Base-by-base conservation (phyloP, 1,140 invertebrate genomes). In the Drosophila bipectinata region DNA sequence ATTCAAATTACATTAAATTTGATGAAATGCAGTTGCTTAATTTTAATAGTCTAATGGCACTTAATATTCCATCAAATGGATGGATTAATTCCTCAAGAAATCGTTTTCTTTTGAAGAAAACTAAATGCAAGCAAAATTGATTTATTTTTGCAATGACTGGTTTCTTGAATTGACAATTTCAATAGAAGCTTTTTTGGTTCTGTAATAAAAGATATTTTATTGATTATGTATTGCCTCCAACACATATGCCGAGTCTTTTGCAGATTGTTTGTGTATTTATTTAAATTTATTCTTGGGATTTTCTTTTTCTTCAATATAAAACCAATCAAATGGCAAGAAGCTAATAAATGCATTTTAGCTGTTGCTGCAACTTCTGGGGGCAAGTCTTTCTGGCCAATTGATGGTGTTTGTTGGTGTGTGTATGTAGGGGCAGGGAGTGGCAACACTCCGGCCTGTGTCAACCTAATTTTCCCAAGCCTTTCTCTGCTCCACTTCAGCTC, bases 401-500 rank as follows among this genome's bases (percentile, higher is more conserved):
- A 26, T 45, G 15, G 15, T 62, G 26, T 56, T 32, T 71, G 47
- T 49, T 41, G 12, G 30, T 21, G 64, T 84, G 53, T 84, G 72
- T 28, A 4, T 28, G 5, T 28, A 4, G 26, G 6, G 6, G 6
- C 6, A 57, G 63, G 26, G 32, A 39, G 58, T 60, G 58, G 32
- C 9, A 9, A 32, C 34, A 3, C 34, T 4, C 68, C 68, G 57
- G 54, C 63, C 47, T 77, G 68, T 87, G 81, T 85, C 82, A 85
- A 85, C 82, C 73, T 85, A 85, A 85, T 85, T 85, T 84, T 85
- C 72, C 62, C 77, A 72, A 59, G 61, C 72, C 62, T 83, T 73
- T 77, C 73, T 72, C 62, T 60, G 60, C 62, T 67, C 55, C 62
- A 59, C 72, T 74, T 74, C 30, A 59, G 73, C 18, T 72, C 49